A percentile compares a stretch with the other conserved stretches of the same genome.
Evolutionary conservation across 2,113 vertebrate genomes (phyloP).

Genomic region (Aldabrachelys gigantea): DNA sequence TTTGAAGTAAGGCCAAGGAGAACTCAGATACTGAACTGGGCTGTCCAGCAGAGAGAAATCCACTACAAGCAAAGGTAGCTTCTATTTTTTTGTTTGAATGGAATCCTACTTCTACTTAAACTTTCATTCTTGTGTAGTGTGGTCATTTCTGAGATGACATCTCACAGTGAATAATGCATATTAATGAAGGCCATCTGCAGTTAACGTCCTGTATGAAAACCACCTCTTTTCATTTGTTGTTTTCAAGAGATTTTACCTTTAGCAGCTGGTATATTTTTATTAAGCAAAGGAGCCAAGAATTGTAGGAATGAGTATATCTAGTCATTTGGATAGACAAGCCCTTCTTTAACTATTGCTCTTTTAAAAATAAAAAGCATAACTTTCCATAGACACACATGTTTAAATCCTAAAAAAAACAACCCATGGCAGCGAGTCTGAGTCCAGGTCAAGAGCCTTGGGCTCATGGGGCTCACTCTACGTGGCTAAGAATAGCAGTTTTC

Average conservation of each 20-base stretch:
- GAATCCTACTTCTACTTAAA: rapidly evolving
- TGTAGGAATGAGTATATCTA: not conserved
- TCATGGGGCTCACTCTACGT: not conserved
- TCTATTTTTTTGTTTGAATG: not conserved
- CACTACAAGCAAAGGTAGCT: not conserved
- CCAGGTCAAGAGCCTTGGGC: not conserved
- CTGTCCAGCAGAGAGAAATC: not conserved
- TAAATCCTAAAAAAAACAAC: not conserved
- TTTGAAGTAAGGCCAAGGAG: not conserved
- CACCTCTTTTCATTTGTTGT: not conserved
- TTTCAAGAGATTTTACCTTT: not conserved
- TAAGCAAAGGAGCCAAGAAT: not conserved
- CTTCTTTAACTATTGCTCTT: not conserved
- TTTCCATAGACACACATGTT: not conserved
- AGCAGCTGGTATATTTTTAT: not conserved
- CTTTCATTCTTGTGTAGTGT: rapidly evolving
- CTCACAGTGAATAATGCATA: rapidly evolving
- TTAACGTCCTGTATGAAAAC: not conserved
- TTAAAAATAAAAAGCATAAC: rapidly evolving
- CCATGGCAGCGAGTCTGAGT: not conserved
- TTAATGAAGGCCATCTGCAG: not conserved
- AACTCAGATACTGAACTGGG: not conserved
- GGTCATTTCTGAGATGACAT: not conserved
- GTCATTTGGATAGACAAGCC: not conserved
- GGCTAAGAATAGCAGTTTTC: not conserved